Evolutionary conservation across 2,888 invertebrate species (phyloP).

Genomic region (Pristionchus entomophagus): DNA sequence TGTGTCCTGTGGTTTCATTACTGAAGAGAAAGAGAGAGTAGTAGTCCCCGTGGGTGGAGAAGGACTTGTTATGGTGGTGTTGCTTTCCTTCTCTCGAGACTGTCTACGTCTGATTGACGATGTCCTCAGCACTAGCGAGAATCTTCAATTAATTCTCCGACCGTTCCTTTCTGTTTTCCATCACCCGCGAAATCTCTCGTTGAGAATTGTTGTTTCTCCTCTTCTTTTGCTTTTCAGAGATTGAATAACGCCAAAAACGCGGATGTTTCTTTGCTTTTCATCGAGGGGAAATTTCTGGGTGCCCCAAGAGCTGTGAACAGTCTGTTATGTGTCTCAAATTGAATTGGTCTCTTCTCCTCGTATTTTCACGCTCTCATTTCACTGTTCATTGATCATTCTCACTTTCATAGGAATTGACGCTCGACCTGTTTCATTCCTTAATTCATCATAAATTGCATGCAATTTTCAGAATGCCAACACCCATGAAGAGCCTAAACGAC

Average conservation of each 20-base stretch:
- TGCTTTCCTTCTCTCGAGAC: neutral
- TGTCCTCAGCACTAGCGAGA: neutral
- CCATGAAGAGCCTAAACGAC: slow-evolving; percentile 60
- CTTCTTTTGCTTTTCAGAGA: neutral
- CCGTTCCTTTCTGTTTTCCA: neutral
- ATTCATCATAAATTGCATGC: neutral
- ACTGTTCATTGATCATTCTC: neutral
- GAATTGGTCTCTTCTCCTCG: neutral
- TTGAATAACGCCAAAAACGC: neutral
- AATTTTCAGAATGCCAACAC: slow-evolving; percentile 37
- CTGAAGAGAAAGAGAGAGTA: too few species aligned
- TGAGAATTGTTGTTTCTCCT: neutral
- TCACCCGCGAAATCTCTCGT: neutral
- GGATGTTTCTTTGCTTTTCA: neutral
- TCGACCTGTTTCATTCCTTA: neutral
- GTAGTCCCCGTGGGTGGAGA: neutral
- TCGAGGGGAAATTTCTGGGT: neutral
- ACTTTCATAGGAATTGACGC: neutral
- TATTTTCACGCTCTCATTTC: neutral
- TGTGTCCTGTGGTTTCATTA: neutral
- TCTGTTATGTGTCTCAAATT: neutral
- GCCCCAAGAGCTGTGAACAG: neutral
- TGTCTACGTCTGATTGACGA: neutral
- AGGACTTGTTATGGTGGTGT: neutral
- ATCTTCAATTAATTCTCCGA: neutral